These are phyloP conservation scores for Belgica antarctica DNA, from an alignment of 2,888 invertebrate species.

Conservation along the genomic window DNA sequence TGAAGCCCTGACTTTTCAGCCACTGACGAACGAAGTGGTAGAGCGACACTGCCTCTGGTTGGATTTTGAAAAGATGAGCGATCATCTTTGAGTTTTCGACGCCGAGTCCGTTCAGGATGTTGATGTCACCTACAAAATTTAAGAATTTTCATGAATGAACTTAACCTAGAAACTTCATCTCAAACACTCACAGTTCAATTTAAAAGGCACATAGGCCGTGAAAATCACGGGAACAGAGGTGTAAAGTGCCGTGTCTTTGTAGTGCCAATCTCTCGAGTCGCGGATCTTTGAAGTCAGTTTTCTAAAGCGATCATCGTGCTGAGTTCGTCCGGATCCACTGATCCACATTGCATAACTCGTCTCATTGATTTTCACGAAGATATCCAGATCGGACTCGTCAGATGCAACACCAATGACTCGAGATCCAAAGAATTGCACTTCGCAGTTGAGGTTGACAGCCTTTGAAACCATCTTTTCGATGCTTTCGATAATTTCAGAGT, in stretches of 20 bases:
- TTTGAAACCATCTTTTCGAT: not conserved
- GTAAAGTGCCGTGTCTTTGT: not conserved
- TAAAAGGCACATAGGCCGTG: not conserved
- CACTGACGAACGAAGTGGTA: slow-evolving; percentile 6
- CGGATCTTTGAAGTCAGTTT: too few species aligned
- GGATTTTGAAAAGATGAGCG: slow-evolving; percentile 10
- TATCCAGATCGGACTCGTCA: not conserved
- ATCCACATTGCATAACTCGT: too few species aligned
- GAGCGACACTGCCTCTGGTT: slow-evolving; percentile 20
- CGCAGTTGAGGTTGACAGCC: not conserved
- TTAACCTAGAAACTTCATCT: not conserved
- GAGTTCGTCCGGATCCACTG: too few species aligned
- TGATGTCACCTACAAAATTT: slow-evolving; percentile 20
- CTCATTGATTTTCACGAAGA: not conserved
- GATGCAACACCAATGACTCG: not conserved
- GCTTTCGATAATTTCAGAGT: not conserved
- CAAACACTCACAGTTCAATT: not conserved
- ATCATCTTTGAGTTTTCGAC: slow-evolving; percentile 14
- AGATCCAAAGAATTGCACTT: not conserved
- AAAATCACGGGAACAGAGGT: not conserved
- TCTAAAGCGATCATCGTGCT: too few species aligned
- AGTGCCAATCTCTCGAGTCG: not conserved
- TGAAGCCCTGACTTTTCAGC: not conserved
- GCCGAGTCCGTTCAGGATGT: not conserved
- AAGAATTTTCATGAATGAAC: not conserved